Conservation (phyloP, 2,888 invertebrate species). For the Aspidapion aeneum region DNA sequence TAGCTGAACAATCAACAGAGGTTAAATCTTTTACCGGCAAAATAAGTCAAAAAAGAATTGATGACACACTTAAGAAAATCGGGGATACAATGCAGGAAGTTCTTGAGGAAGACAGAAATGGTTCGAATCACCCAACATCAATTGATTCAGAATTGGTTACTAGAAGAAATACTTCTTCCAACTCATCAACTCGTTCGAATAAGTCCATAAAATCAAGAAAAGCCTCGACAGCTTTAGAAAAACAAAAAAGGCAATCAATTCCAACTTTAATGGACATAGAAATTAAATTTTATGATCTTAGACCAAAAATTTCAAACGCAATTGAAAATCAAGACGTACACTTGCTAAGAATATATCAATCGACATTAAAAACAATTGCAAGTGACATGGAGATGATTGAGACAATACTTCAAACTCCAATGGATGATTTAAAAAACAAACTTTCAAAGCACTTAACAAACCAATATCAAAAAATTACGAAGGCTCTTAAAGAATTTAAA, state of each 20-base stretch:
- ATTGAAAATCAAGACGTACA: conserved; percentile 29
- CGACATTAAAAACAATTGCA: conserved; percentile 29
- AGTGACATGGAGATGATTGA: conserved; percentile 31
- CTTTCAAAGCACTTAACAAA: conserved; percentile 23
- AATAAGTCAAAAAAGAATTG: conserved; percentile 26
- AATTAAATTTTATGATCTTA: conserved; percentile 26
- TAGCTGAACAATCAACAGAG: conserved; percentile 27
- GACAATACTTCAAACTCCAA: conserved; percentile 20
- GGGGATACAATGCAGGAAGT: conserved; percentile 29
- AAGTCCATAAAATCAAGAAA: conserved; percentile 5
- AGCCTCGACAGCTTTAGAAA: not conserved
- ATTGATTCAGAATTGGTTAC: conserved; percentile 26
- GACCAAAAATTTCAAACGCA: conserved; percentile 27
- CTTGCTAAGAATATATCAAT: conserved; percentile 26
- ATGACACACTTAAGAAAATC: conserved; percentile 28
- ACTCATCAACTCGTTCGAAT: conserved; percentile 16
- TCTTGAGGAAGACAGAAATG: conserved; percentile 17
- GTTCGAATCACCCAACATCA: conserved; percentile 8
- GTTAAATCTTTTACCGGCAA: conserved; percentile 27
- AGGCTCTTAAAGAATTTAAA: conserved; percentile 26
- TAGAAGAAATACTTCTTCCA: conserved; percentile 26
- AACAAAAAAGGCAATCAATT: conserved; percentile 10
- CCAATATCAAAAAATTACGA: conserved; percentile 26
- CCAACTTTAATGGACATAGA: conserved; percentile 31
- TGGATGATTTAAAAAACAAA: conserved; percentile 27